These are phyloP conservation scores for Cynaeus angustus DNA, from an alignment of 2,888 invertebrate species.

Conservation along the genomic window DNA sequence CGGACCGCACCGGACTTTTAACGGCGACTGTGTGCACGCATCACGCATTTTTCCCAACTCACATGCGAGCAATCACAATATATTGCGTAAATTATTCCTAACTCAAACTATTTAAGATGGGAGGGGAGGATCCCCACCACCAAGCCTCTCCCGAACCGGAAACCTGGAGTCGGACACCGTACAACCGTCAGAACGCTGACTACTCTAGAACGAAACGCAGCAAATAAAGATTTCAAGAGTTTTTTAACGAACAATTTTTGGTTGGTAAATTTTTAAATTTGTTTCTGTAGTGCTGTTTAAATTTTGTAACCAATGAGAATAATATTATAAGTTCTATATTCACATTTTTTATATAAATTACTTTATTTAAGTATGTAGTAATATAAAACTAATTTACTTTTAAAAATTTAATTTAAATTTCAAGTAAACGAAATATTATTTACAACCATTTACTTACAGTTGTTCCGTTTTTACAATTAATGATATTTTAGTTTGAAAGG, in stretches of 20 bases:
- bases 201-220: conserved; percentile 9
- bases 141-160: conserved; percentile 31
- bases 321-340: too few species aligned
- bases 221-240: neutral
- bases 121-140: conserved; percentile 46
- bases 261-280: too few species aligned
- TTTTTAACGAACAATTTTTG: too few species aligned
- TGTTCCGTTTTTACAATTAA: too few species aligned
- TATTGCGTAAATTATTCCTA: conserved; percentile 53
- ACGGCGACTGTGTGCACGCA: conserved; percentile 41
- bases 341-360: too few species aligned
- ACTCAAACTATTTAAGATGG: conserved; percentile 53
- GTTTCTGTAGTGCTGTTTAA: too few species aligned
- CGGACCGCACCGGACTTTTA: conserved; percentile 48
- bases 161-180: conserved; percentile 24
- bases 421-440: too few species aligned
- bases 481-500: too few species aligned
- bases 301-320: too few species aligned
- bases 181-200: conserved; percentile 17
- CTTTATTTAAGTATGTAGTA: too few species aligned
- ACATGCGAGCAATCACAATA: conserved; percentile 52
- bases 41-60: conserved; percentile 51
- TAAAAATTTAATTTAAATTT: too few species aligned
- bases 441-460: neutral
- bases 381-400: too few species aligned